phyloP scores from a whole-genome alignment of 2,888 invertebrate species.

The Erannis defoliaria region DNA sequence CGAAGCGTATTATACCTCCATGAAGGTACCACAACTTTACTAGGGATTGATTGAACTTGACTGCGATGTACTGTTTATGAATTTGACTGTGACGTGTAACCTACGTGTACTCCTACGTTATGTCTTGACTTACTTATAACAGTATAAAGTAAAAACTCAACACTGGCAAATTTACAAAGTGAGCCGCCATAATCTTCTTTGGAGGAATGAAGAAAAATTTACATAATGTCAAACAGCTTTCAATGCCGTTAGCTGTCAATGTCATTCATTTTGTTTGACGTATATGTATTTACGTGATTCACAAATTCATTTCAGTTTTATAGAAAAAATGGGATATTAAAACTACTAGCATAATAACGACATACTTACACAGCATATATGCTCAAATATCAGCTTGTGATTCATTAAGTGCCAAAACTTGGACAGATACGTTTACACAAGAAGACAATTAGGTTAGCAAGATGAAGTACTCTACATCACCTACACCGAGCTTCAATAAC shows the following conservation, averaged over 20 bases:
- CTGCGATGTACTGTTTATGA: too few relatives aligned
- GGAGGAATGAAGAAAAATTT: too few relatives aligned
- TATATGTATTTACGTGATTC: conserved; percentile 4
- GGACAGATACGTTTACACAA: conserved; percentile 1
- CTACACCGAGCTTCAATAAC: conserved; percentile 76
- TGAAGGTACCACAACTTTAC: too few relatives aligned
- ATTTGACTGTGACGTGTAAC: too few relatives aligned
- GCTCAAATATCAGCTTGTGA: neutral
- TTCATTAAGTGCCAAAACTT: neutral
- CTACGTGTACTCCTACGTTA: too few relatives aligned
- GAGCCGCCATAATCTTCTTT: too few relatives aligned
- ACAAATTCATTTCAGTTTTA: neutral
- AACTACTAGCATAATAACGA: neutral
- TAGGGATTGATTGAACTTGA: too few relatives aligned
- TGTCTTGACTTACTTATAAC: too few relatives aligned
- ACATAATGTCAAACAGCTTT: too few relatives aligned
- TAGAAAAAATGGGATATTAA: conserved; percentile 1
- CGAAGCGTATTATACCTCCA: too few relatives aligned
- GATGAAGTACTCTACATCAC: conserved; percentile 89
- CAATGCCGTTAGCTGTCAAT: neutral
- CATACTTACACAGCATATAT: neutral
- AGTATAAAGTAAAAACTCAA: too few relatives aligned
- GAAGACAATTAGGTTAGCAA: conserved; percentile 35
- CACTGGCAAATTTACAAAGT: too few relatives aligned
- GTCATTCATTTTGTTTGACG: neutral